These are phyloP conservation scores for Chelonoidis abingdonii DNA, from an alignment of 2,113 vertebrate species.

Conservation along the genomic window DNA sequence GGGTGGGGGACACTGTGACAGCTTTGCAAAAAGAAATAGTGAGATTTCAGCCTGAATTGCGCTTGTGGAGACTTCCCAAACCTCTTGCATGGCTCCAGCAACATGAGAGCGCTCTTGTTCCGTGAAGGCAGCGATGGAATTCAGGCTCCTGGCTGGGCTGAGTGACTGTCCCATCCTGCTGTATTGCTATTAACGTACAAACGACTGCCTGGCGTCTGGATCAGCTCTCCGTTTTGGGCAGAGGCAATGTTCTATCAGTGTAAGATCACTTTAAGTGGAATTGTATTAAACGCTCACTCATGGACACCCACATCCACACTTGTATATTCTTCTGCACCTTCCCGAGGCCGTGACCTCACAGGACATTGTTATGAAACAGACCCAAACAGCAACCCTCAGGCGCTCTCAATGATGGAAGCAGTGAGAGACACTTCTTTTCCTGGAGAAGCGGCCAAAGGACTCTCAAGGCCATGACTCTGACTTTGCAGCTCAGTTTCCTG, in stretches of 20 bases:
- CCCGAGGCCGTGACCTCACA: fast-evolving
- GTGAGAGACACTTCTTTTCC: background rate
- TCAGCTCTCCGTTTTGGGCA: background rate
- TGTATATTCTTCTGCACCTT: background rate
- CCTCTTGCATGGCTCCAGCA: background rate
- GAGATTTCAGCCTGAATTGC: fast-evolving
- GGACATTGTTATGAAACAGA: fast-evolving
- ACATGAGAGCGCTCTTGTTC: no score
- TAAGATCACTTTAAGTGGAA: background rate
- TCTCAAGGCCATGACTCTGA: fast-evolving
- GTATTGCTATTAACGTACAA: background rate
- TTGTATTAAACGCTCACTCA: background rate
- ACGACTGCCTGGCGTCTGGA: background rate
- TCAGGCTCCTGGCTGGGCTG: background rate
- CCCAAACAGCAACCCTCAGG: fast-evolving
- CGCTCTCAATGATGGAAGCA: fast-evolving
- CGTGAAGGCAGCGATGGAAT: fast-evolving
- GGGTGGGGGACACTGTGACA: fast-evolving
- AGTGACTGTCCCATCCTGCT: background rate
- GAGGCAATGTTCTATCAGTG: background rate
- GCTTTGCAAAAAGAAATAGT: background rate
- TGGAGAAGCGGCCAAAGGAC: fast-evolving
- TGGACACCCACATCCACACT: background rate
- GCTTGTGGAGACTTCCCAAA: fast-evolving
- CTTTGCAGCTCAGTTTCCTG: background rate